Conservation (phyloP, 2,113 vertebrate species). For the Strix aluco region DNA sequence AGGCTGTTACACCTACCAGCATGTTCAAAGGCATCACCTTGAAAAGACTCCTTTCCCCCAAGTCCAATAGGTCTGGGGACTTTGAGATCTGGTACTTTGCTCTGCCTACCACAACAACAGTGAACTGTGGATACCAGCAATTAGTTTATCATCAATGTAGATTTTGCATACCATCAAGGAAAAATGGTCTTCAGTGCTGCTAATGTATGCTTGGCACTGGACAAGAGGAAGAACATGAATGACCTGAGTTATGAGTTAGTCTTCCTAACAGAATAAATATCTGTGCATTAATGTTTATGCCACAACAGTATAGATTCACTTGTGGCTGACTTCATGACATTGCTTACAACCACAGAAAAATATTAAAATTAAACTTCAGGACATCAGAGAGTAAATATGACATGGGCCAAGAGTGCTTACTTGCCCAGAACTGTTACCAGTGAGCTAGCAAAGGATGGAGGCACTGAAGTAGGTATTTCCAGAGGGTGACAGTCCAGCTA, state of each 20-base stretch:
- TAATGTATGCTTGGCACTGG: not conserved
- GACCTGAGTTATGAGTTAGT: not conserved
- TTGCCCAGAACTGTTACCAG: not conserved
- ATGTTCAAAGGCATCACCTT: not conserved
- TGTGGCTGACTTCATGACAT: not conserved
- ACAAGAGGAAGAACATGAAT: not conserved
- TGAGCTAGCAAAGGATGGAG: not conserved
- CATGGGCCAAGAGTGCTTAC: not conserved
- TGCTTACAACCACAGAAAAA: not conserved
- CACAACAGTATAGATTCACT: not conserved
- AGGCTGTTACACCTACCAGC: not conserved
- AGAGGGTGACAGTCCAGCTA: not conserved
- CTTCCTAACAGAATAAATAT: not conserved
- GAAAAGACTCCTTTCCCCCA: not conserved
- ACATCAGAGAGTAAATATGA: not conserved
- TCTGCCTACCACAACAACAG: not conserved
- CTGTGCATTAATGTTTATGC: not conserved
- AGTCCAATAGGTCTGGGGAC: not conserved
- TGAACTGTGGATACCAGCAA: not conserved
- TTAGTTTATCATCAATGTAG: not conserved
- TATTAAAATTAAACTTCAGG: not conserved
- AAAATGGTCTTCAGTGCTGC: not conserved
- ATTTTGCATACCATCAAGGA: not conserved
- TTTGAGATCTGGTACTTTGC: not conserved
- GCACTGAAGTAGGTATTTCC: not conserved